Base-by-base conservation (phyloP, 2,888 invertebrate genomes). In the Drosophila bunnanda region DNA sequence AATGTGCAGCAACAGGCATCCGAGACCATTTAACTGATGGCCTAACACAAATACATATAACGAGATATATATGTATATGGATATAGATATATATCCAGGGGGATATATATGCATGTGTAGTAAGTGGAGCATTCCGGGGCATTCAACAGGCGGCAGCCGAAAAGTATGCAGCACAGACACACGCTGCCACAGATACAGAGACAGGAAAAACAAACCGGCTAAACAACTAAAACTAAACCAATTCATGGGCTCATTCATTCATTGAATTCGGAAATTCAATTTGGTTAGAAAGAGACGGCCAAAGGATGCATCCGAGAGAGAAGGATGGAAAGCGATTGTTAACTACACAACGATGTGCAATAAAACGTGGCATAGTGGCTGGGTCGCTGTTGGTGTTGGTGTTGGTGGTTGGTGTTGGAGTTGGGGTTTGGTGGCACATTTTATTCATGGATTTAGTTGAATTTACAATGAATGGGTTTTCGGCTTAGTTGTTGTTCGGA, bases 261-360 rank as follows among this genome's bases (percentile, higher is more conserved):
- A 89, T 90, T 89, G 90, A 91, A 91, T 91, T 91, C 85, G 90
- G 88, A 91, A 91, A 91, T 91, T 91, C 88, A 91, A 91, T 91
- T 91, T 89, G 77, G 76, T 25, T 61, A 64, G 65, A 64, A 30
- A 39, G 74, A 66, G 80, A 44, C 38, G 25, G 78, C 73, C 44
- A 55, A 58, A 60, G 77, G 78, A 59, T 62, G 77, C 57, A 17
- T 36, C 34, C 39, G 59, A 41, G 28, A 41, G 2, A 54, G 57
- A 39, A 20, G 43, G 43, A 55, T 52, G 55, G 41, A 13, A 32
- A 39, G 55, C 59, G 57, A 76, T 81, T 80, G 80, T 84, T 80
- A 81, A 75, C 82, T 85, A 74, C 80, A 86, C 67, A 84, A 78
- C 82, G 72, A 82, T 76, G 75, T 78, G 83, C 72, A 80, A 87